Evolutionary conservation across 2,113 vertebrate genomes (phyloP).

Genomic region (Furnarius figulus): DNA sequence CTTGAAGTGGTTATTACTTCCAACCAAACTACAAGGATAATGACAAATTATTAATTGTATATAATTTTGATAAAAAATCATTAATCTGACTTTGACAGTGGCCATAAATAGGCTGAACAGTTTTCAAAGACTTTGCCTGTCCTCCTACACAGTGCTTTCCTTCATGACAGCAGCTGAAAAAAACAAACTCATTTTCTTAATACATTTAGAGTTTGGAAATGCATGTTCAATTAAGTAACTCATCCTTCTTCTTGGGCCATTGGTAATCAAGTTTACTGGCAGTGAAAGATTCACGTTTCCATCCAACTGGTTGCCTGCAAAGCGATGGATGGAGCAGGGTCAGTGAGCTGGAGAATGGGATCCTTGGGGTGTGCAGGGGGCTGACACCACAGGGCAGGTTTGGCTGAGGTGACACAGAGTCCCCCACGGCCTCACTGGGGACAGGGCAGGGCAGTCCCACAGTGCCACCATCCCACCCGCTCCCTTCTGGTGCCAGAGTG

Average conservation of each 20-base stretch:
- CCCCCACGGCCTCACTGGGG: neutral
- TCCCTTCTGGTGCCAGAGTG: neutral
- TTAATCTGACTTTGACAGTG: slow-evolving; percentile 37
- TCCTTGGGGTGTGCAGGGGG: neutral
- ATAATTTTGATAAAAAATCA: slow-evolving; percentile 7
- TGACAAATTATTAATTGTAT: slow-evolving; percentile 18
- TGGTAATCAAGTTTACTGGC: neutral
- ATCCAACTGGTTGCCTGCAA: neutral
- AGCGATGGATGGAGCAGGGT: neutral
- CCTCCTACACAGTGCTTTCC: slow-evolving; percentile 49
- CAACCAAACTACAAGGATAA: neutral
- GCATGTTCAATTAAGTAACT: neutral
- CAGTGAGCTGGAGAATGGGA: neutral
- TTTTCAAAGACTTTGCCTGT: slow-evolving; percentile 51
- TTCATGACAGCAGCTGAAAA: slow-evolving; percentile 35
- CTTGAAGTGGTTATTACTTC: neutral
- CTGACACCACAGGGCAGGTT: neutral
- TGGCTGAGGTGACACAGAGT: neutral
- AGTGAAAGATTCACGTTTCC: neutral
- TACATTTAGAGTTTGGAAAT: slow-evolving; percentile 19
- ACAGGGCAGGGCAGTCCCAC: neutral
- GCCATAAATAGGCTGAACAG: slow-evolving; percentile 43
- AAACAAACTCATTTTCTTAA: slow-evolving; percentile 23
- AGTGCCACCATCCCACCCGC: neutral
- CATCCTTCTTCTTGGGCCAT: neutral